Conservation (phyloP, 2,797 vertebrate species). For the Thalassophryne amazonica region DNA sequence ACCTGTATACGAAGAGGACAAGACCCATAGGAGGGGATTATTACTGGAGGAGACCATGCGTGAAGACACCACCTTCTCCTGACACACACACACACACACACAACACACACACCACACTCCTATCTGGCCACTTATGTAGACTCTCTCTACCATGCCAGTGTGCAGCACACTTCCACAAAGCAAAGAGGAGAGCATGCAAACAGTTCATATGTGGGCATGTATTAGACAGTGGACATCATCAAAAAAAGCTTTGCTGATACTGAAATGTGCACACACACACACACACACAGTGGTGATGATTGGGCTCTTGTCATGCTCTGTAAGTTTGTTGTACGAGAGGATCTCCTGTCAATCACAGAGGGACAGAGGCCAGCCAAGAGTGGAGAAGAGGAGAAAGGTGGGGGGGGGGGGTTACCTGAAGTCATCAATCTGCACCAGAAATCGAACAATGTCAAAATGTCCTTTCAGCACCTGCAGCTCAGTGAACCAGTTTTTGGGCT, state of each 20-base stretch:
- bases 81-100: slow-evolving; percentile 20
- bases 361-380: slow-evolving; percentile 60
- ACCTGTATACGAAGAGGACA: slow-evolving; percentile 73
- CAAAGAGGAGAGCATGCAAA: slow-evolving; percentile 40
- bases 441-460: slow-evolving; percentile 96
- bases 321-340: slow-evolving; percentile 72
- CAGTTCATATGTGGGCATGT: slow-evolving; percentile 3
- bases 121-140: slow-evolving; percentile 63
- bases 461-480: slow-evolving; percentile 94
- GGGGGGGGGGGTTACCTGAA: slow-evolving; percentile 79
- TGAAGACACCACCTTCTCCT: slow-evolving; percentile 71
- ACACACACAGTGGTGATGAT: slow-evolving; percentile 65
- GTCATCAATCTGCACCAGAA: slow-evolving; percentile 94
- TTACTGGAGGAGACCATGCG: slow-evolving; percentile 87
- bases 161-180: slow-evolving; percentile 42
- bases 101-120: slow-evolving; percentile 45
- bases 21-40: slow-evolving; percentile 75
- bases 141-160: slow-evolving; percentile 49
- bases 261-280: slow-evolving; percentile 46
- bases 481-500: slow-evolving; percentile 93
- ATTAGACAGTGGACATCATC: slow-evolving; percentile 23
- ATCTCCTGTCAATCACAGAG: slow-evolving; percentile 77
- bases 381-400: slow-evolving; percentile 16
- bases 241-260: slow-evolving; percentile 35
- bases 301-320: slow-evolving; percentile 78